These are phyloP conservation scores for Oryzias dopingdopingensis DNA, from an alignment of 2,797 vertebrate species.

Conservation along the genomic window DNA sequence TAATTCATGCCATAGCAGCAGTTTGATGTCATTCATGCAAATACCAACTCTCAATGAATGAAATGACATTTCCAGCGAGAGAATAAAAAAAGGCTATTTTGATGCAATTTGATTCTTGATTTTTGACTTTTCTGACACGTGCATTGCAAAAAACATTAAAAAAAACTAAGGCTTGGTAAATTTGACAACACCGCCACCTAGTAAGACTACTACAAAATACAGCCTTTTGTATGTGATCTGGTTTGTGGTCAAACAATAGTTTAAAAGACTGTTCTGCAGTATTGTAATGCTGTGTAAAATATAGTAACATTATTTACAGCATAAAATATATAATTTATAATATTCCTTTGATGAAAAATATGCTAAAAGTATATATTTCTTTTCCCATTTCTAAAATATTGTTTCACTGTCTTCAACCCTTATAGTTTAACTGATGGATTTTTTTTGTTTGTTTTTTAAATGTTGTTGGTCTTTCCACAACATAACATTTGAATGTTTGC, in stretches of 20 bases:
- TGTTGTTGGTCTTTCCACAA: no score
- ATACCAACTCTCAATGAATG: not conserved
- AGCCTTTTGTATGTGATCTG: not conserved
- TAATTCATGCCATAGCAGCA: slow-evolving; percentile 7
- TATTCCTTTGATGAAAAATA: no score
- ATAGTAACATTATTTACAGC: no score
- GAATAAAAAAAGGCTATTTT: slow-evolving; percentile 11
- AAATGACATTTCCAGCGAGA: slow-evolving; percentile 18
- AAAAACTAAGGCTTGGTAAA: not conserved
- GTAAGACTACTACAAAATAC: slow-evolving; percentile 20
- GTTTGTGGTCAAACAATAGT: not conserved
- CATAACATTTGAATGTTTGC: no score
- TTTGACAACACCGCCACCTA: slow-evolving; percentile 50
- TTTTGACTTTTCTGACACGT: slow-evolving; percentile 6
- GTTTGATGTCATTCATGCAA: slow-evolving; percentile 12
- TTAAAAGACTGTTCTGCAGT: not conserved
- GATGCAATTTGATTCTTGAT: not conserved
- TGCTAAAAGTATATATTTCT: no score
- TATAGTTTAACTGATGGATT: no score
- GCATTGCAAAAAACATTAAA: not conserved
- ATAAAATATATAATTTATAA: no score
- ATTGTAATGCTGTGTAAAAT: no score
- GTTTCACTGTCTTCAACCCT: no score
- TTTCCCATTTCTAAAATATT: no score
- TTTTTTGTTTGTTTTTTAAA: no score